A percentile compares a stretch with the other conserved stretches of the same genome.
These are phyloP conservation scores for Tridacna gigas DNA, from an alignment of 2,888 invertebrate genomes.

Conservation along the genomic window DNA sequence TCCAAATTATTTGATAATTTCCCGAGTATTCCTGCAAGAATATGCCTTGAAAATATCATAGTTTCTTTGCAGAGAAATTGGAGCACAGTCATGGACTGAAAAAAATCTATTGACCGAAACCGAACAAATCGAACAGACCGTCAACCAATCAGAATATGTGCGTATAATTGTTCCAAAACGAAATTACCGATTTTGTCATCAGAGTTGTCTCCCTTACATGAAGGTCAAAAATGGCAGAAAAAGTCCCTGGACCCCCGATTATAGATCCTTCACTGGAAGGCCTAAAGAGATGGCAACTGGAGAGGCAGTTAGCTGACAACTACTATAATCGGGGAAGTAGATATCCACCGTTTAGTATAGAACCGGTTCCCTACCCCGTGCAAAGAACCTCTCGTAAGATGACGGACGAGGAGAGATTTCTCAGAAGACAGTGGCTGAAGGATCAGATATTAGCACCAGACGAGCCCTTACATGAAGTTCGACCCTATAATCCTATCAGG, in stretches of 20 bases:
- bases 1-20: too few species aligned
- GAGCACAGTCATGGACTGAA: too few species aligned
- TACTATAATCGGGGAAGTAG: slow-evolving; percentile 74
- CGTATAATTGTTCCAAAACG: too few species aligned
- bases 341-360: slow-evolving; percentile 81
- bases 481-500: slow-evolving; percentile 55
- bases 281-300: slow-evolving; percentile 73
- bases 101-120: too few species aligned
- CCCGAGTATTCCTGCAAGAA: too few species aligned
- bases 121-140: too few species aligned
- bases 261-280: slow-evolving; percentile 56
- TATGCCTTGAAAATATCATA: too few species aligned
- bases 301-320: slow-evolving; percentile 62
- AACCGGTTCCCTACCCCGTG: slow-evolving; percentile 79
- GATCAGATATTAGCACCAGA: slow-evolving; percentile 81
- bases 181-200: too few species aligned
- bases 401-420: slow-evolving; percentile 80
- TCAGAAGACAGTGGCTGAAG: slow-evolving; percentile 81
- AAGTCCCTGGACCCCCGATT: slow-evolving; percentile 23
- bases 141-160: too few species aligned
- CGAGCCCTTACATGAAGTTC: slow-evolving; percentile 80
- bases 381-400: slow-evolving; percentile 76
- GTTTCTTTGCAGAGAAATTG: too few species aligned
- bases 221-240: slow-evolving; percentile 64
- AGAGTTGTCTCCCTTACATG: slow-evolving; percentile 25